Conservation (phyloP, 2,888 invertebrate genomes). For the Chymomyza fuscimana region DNA sequence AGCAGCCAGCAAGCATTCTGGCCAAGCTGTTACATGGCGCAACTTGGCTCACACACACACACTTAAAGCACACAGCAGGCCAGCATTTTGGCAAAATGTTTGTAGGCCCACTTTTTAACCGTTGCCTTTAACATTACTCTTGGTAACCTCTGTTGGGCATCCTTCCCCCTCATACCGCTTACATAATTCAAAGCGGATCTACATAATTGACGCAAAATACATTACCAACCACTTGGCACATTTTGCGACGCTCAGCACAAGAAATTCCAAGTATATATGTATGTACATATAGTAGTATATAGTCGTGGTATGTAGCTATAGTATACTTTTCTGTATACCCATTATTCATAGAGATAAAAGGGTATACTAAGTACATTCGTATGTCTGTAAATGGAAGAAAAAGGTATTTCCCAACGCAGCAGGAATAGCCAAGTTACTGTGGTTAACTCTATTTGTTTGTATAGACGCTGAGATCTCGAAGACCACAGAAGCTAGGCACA, state of each 20-base stretch:
- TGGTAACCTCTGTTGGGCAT: background rate
- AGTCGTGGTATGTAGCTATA: too few species aligned
- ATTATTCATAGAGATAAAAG: too few species aligned
- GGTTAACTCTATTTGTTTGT: too few species aligned
- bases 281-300: background rate
- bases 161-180: slow-evolving; percentile 34
- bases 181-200: slow-evolving; percentile 70
- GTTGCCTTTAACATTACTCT: background rate
- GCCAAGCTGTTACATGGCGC: slow-evolving; percentile 36
- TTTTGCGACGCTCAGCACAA: background rate
- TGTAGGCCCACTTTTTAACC: background rate
- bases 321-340: background rate
- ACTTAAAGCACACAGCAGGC: slow-evolving; percentile 18
- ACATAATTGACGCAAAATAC: slow-evolving; percentile 64
- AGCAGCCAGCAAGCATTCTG: slow-evolving; percentile 28
- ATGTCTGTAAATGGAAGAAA: too few species aligned
- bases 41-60: slow-evolving; percentile 7
- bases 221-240: slow-evolving; percentile 37
- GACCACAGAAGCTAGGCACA: too few species aligned
- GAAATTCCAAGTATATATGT: background rate
- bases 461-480: too few species aligned
- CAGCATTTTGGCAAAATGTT: slow-evolving; percentile 10
- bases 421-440: too few species aligned
- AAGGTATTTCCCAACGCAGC: too few species aligned
- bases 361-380: too few species aligned